These are phyloP conservation scores for Aplysina aerophoba DNA, from an alignment of 37 sponge, comb jelly and placozoan genomes.

Conservation along the genomic window DNA sequence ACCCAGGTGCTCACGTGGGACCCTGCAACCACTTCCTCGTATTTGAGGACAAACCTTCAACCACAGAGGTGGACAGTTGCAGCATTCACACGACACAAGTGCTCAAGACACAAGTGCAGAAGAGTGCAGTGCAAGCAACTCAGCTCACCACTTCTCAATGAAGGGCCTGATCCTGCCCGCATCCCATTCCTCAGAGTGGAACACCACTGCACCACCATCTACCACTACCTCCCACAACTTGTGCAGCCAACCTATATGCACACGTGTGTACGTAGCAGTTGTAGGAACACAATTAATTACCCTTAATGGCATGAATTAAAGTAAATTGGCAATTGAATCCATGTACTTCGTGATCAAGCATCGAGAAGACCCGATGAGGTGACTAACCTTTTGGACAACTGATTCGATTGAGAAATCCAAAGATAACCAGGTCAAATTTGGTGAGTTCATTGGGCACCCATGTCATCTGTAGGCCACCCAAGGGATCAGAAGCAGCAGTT, in stretches of 20 bases:
- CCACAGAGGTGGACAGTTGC: neutral
- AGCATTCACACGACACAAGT: neutral
- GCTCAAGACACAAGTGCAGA: neutral
- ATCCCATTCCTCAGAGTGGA: conserved; percentile 62
- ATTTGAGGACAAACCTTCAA: conserved; percentile 1
- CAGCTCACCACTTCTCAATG: conserved; percentile 68
- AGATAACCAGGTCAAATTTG: conserved; percentile 54
- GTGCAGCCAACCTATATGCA: conserved; percentile 59
- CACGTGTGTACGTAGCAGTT: too few species aligned
- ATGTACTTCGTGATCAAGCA: too few species aligned
- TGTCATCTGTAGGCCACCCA: conserved; percentile 52
- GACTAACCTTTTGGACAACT: conserved; percentile 57
- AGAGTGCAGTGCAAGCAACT: neutral
- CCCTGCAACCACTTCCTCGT: neutral
- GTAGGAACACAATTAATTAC: neutral
- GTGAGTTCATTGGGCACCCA: conserved; percentile 85
- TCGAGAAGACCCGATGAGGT: neutral
- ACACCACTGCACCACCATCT: conserved; percentile 44
- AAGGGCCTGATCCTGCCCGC: neutral
- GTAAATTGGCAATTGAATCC: neutral
- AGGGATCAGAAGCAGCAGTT: too few species aligned
- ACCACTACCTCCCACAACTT: conserved; percentile 76
- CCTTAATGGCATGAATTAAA: neutral
- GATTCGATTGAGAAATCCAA: conserved; percentile 70
- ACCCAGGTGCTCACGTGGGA: neutral